Evolutionary conservation across 2,888 invertebrate species (phyloP).

Genomic region (Gonocerus acuteangulatus): DNA sequence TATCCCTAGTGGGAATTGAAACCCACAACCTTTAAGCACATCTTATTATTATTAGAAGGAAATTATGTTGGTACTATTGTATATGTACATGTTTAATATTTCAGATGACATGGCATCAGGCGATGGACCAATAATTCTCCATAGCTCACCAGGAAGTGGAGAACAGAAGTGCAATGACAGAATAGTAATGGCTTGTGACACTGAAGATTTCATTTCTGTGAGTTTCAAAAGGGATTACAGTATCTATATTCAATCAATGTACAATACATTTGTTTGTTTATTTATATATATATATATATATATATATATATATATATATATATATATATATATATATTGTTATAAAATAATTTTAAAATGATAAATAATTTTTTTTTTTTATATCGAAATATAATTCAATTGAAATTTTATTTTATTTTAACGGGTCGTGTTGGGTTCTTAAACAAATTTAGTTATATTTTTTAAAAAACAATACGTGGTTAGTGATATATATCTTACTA

Average conservation of each 20-base stretch:
- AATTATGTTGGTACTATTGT: too few species aligned
- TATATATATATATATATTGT: too few species aligned
- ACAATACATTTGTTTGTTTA: not conserved
- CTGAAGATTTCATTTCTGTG: conserved; percentile 71
- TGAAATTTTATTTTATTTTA: not conserved
- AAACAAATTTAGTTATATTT: too few species aligned
- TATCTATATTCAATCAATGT: not conserved
- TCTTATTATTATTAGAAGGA: too few species aligned
- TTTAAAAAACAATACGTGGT: too few species aligned
- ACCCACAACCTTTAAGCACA: too few species aligned
- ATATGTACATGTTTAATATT: too few species aligned
- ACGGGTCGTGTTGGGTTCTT: not conserved
- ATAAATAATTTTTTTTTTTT: not conserved
- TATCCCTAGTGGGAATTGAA: too few species aligned
- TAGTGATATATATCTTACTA: too few species aligned
- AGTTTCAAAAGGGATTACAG: conserved; percentile 19
- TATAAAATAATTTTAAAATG: too few species aligned
- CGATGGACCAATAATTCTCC: conserved; percentile 36
- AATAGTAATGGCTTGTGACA: conserved; percentile 73
- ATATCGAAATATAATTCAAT: not conserved
- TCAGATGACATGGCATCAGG: conserved; percentile 40
- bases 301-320: not conserved
- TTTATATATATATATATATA: not conserved
- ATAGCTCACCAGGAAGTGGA: conserved; percentile 40
- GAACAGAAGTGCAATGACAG: conserved; percentile 58